Percentiles rank a stretch among this genome's conserved stretches.
phyloP scores from a whole-genome alignment of 2,797 vertebrate genomes.

The Acipenser ruthenus region DNA sequence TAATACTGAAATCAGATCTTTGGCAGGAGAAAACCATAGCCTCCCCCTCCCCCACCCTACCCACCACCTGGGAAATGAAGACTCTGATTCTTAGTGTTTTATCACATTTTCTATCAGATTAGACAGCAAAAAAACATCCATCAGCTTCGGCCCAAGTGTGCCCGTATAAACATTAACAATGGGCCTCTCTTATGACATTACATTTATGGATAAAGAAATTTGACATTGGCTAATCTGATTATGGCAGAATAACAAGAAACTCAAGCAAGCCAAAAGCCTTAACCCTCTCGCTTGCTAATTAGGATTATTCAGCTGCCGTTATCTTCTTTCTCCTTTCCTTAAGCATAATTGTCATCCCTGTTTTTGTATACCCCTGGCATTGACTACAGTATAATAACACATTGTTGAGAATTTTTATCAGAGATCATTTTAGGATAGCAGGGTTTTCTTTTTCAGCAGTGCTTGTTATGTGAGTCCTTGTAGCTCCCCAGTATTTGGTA shows the following conservation, averaged over 20 bases:
- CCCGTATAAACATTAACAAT: constrained; percentile 27
- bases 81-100: constrained; percentile 13
- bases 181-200: constrained; percentile 26
- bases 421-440: neutral
- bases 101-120: constrained; percentile 27
- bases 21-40: neutral
- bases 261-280: constrained; percentile 42
- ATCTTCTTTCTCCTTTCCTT: constrained; percentile 36
- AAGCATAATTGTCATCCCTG: constrained; percentile 43
- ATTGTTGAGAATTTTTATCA: constrained; percentile 47
- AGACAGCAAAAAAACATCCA: constrained; percentile 17
- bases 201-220: constrained; percentile 42
- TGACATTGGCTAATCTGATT: constrained; percentile 44
- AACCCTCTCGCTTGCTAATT: constrained; percentile 44
- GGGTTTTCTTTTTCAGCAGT: too few species aligned
- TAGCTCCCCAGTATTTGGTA: too few species aligned
- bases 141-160: constrained; percentile 20
- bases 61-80: constrained; percentile 20
- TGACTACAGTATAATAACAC: constrained; percentile 39
- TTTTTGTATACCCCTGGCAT: constrained; percentile 28
- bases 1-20: constrained; percentile 1
- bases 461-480: too few species aligned
- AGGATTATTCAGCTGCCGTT: constrained; percentile 54
- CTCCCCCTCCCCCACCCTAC: neutral
- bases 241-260: constrained; percentile 39